Conservation (phyloP, 2,888 invertebrate species). For the Hydraecia micacea region DNA sequence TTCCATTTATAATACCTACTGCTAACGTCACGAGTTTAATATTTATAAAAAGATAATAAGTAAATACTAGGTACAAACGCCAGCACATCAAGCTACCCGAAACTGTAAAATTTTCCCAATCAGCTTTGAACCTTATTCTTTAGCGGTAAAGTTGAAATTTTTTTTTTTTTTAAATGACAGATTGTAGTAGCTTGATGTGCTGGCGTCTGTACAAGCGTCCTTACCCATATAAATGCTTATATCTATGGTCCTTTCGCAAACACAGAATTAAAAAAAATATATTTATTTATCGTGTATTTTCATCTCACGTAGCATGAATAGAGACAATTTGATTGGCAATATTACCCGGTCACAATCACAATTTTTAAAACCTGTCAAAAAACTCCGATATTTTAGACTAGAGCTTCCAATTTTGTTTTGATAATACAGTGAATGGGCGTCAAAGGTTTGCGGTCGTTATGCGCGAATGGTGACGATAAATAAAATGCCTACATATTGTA, state of each 20-base stretch:
- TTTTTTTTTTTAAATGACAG: no score
- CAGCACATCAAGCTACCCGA: no score
- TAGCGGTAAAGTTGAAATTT: no score
- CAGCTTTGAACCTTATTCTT: no score
- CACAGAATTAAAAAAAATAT: neutral
- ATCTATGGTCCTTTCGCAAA: neutral
- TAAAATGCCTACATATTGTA: neutral
- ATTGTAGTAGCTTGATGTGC: no score
- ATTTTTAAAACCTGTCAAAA: neutral
- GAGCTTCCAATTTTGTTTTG: conserved; percentile 8
- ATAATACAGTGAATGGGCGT: neutral
- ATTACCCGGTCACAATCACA: neutral
- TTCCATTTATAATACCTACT: neutral
- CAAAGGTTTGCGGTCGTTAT: conserved; percentile 23
- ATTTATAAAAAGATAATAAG: no score
- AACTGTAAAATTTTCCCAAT: no score
- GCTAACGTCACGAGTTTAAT: neutral
- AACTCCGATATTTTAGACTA: neutral
- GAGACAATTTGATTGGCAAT: neutral
- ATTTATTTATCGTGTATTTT: neutral
- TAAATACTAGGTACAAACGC: no score
- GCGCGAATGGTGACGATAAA: neutral
- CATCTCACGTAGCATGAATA: neutral
- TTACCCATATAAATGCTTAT: neutral
- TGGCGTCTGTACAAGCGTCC: no score